phyloP scores from a whole-genome alignment of 2,888 invertebrate species.

The Amphiduros pacificus region DNA sequence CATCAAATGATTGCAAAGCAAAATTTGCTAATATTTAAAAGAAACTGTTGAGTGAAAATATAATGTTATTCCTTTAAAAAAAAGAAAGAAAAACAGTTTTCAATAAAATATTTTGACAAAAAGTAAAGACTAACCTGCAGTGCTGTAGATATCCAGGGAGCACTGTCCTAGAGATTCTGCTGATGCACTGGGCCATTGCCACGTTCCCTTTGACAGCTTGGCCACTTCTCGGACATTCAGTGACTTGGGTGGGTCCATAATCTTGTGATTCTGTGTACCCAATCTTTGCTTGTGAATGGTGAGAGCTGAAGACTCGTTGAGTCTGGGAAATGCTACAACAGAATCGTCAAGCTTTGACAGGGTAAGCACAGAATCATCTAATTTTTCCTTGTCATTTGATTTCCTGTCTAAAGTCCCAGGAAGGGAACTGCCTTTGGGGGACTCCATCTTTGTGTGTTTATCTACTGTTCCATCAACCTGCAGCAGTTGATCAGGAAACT shows the following conservation, averaged over 20 bases:
- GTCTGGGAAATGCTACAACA: neutral
- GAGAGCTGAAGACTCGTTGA: neutral
- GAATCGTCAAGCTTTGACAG: neutral
- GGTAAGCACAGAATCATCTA: neutral
- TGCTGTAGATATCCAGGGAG: constrained; percentile 38
- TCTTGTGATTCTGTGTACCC: neutral
- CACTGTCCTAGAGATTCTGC: constrained; percentile 52
- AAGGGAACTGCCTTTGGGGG: neutral
- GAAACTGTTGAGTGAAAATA: too few relatives aligned
- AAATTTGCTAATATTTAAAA: too few relatives aligned
- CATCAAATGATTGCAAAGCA: too few relatives aligned
- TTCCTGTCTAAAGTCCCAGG: constrained; percentile 5
- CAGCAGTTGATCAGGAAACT: constrained; percentile 24
- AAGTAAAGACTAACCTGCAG: neutral
- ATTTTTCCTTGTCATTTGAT: neutral
- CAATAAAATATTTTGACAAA: too few relatives aligned
- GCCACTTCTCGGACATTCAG: constrained; percentile 36
- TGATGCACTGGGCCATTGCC: constrained; percentile 38
- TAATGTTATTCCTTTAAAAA: too few relatives aligned
- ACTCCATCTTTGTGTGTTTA: neutral
- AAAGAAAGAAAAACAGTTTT: too few relatives aligned
- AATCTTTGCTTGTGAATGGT: neutral
- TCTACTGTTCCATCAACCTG: neutral
- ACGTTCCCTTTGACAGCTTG: constrained; percentile 29
- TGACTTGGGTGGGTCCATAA: constrained; percentile 32